A percentile compares a stretch with the other conserved stretches of the same genome.
These are phyloP conservation scores for Hermetia illucens DNA, from an alignment of 1,140 invertebrate species.

Conservation along the genomic window DNA sequence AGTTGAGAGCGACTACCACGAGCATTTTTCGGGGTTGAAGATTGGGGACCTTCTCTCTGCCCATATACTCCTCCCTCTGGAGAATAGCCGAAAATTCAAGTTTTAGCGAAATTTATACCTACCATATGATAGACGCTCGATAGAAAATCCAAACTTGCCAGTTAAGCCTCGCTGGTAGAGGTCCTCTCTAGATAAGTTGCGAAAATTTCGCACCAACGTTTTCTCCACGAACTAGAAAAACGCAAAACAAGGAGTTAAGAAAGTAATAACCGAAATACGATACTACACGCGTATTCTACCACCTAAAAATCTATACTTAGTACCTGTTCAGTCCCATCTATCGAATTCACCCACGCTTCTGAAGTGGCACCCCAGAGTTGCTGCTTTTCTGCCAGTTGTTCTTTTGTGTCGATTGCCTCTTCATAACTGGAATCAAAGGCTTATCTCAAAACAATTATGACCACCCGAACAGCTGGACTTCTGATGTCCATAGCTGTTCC, in stretches of 20 bases:
- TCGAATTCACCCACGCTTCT: constrained; percentile 40
- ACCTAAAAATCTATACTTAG: not conserved
- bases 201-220: constrained; percentile 32
- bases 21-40: no score
- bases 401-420: constrained; percentile 33
- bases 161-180: constrained; percentile 29
- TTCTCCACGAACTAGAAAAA: constrained; percentile 28
- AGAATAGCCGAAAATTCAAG: no score
- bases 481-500: no score
- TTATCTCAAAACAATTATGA: no score
- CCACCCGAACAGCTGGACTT: no score
- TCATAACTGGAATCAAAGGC: constrained; percentile 29
- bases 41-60: no score
- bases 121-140: constrained; percentile 39
- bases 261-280: constrained; percentile 4
- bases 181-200: constrained; percentile 27
- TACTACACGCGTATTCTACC: not conserved
- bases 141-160: constrained; percentile 32
- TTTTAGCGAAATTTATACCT: no score
- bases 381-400: constrained; percentile 34
- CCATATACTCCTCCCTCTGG: no score
- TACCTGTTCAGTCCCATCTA: constrained; percentile 33
- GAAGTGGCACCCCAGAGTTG: constrained; percentile 39
- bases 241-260: constrained; percentile 7
- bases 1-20: no score